Evolutionary conservation across 1,140 invertebrate species (phyloP).

Genomic region (Yoshiicerus persimilis): DNA sequence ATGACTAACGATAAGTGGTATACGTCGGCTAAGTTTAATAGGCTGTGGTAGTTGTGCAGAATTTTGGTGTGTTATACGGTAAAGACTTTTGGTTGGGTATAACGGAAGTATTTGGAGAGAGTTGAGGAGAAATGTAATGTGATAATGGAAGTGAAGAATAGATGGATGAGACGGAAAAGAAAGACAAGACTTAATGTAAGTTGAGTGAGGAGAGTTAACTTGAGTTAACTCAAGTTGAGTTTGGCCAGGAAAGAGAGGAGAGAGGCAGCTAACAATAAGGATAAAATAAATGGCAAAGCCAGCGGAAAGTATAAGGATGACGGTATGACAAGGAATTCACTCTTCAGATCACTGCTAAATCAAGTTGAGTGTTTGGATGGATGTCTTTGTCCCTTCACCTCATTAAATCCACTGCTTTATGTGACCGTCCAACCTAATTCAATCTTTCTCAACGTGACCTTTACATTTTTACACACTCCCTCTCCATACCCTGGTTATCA

Average conservation of each 20-base stretch:
- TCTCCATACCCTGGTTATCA: neutral
- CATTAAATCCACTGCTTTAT: neutral
- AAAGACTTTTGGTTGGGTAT: too few species aligned
- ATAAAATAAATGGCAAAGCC: neutral
- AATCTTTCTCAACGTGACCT: neutral
- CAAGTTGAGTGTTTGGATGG: neutral
- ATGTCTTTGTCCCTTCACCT: slow-evolving; percentile 1
- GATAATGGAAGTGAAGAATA: neutral
- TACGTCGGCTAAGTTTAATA: too few species aligned
- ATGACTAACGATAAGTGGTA: too few species aligned
- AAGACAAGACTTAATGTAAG: neutral
- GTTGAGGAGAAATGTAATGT: neutral
- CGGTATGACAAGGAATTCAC: neutral
- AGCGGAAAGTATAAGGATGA: neutral
- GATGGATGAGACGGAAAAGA: neutral
- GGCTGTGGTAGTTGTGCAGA: too few species aligned
- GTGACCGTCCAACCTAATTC: neutral
- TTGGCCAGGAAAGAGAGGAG: neutral
- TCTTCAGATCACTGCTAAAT: neutral
- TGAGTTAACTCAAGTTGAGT: neutral
- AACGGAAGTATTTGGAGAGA: neutral
- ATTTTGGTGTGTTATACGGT: too few species aligned
- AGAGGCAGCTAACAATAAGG: neutral
- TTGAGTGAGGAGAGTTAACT: neutral
- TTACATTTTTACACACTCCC: neutral